Evolutionary conservation across 2,113 vertebrate genomes (phyloP), one percentile per base, ranked within the genome.

Genomic region (Calonectris borealis): DNA sequence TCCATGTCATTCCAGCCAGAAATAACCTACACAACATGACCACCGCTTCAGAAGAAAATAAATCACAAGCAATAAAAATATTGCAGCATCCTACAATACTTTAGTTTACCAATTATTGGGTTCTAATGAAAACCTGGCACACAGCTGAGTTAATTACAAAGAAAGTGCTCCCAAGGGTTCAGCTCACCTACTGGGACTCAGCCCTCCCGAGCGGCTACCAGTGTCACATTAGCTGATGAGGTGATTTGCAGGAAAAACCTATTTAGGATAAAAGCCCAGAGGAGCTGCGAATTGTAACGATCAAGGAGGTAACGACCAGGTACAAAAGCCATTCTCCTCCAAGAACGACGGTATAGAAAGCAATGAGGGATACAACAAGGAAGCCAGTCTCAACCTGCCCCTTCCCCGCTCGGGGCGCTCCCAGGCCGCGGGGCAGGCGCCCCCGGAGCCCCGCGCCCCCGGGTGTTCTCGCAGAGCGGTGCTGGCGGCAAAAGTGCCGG

Each of bases 401-500:
- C 40, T 16, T 26, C 7, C n/a, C 42, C 2, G 0, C 16, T 21
- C 18, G 0, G 25, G 15, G 11, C 1, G 0, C 46, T 61, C 27
- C 25, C 38, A 25, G 44, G 12, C 46, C 4, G 0, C 2, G 1
- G 2, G 27, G n/a, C 26, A 4, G 40, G 40, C 40, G 46, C 46
- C 46, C 46, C 46, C 19, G 46, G 19, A 21, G 46, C 46, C 46
- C 46, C 46, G 46, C 46, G 18, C 44, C 25, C 25, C 26, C 15
- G 8, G 49, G 26, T 9, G 4, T 4, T 11, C 32, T 4, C 5
- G 20, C 29, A 3, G 25, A 32, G 20, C 6, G 0, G 1, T 8
- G 42, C 7, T 2, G 10, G 46, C 1, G 1, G 0, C 12, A 8
- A 10, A 16, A 58, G 36, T 2, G 0, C 13, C 3, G 0, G 13